A percentile compares a stretch with the other conserved stretches of the same genome.
These are phyloP conservation scores for Sebastes dallii DNA, from an alignment of 2,797 vertebrate species.

Conservation along the genomic window DNA sequence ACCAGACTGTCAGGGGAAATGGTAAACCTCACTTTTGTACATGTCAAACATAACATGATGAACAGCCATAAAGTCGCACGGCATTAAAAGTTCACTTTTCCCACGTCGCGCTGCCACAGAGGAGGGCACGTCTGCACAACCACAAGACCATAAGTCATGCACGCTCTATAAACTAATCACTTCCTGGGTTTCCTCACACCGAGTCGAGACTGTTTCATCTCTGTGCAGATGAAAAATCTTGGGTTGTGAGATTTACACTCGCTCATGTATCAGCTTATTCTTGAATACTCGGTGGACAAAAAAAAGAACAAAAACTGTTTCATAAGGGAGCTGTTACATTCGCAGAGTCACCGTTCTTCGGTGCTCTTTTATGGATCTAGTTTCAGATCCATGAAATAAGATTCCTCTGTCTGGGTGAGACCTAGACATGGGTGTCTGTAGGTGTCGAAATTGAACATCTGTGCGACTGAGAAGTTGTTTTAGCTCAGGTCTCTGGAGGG, in stretches of 20 bases:
- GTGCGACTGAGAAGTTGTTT: constrained; percentile 34
- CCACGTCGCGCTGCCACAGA: constrained; percentile 45
- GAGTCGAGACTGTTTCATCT: constrained; percentile 49
- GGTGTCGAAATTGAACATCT: constrained; percentile 42
- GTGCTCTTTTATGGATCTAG: constrained; percentile 24
- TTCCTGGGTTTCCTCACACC: constrained; percentile 51
- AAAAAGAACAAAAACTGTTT: constrained; percentile 1
- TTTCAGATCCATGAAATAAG: constrained; percentile 50
- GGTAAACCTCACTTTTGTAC: constrained; percentile 68
- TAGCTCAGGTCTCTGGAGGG: constrained; percentile 18
- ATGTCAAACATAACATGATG: constrained; percentile 77
- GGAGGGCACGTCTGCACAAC: constrained; percentile 57
- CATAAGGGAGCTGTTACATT: constrained; percentile 33
- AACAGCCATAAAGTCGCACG: constrained; percentile 62
- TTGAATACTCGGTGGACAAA: constrained; percentile 20
- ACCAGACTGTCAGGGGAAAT: constrained; percentile 74
- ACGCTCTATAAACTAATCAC: constrained; percentile 63
- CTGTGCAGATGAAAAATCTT: constrained; percentile 45
- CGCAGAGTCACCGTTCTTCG: constrained; percentile 26
- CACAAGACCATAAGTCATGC: constrained; percentile 63
- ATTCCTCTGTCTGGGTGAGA: constrained; percentile 33
- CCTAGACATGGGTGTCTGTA: constrained; percentile 18
- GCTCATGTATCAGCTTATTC: constrained; percentile 41
- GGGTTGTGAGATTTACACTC: constrained; percentile 44
- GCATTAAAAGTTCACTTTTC: constrained; percentile 69